phyloP scores from a whole-genome alignment of 2,113 vertebrate species.

The Percina caprodes region DNA sequence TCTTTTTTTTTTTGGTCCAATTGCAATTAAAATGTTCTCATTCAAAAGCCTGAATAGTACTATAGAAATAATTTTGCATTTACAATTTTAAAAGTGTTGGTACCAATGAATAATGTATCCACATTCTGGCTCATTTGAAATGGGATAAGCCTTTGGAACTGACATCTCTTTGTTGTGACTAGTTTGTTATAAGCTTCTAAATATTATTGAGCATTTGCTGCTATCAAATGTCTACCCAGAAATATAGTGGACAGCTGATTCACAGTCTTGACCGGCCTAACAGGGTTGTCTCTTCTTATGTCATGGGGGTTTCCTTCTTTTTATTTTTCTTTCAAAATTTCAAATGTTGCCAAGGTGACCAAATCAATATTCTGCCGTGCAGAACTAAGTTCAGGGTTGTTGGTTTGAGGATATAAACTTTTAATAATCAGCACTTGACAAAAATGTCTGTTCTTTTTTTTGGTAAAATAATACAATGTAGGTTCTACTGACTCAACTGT shows the following conservation, averaged over 20 bases:
- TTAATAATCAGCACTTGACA: conserved; percentile 3
- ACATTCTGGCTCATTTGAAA: conserved; percentile 10
- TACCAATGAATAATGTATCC: conserved; percentile 21
- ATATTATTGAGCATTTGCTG: conserved; percentile 30
- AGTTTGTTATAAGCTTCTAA: conserved; percentile 17
- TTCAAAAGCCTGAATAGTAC: conserved; percentile 6
- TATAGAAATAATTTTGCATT: conserved; percentile 22
- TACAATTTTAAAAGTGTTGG: conserved; percentile 27
- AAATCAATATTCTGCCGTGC: conserved; percentile 58
- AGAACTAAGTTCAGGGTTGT: conserved; percentile 42
- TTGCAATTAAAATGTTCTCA: conserved; percentile 41
- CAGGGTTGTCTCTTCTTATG: conserved; percentile 46
- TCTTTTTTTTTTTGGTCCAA: not conserved
- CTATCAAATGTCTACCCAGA: conserved; percentile 33
- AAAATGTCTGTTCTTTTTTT: not conserved
- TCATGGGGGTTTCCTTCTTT: conserved; percentile 6
- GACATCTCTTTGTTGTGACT: conserved; percentile 20
- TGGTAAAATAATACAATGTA: conserved; percentile 8
- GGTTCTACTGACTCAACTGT: conserved; percentile 24
- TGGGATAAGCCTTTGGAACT: not conserved
- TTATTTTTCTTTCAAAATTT: conserved; percentile 44
- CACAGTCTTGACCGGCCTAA: conserved; percentile 54
- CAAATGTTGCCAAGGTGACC: conserved; percentile 58
- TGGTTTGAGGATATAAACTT: conserved; percentile 32
- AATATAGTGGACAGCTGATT: conserved; percentile 54